Conservation (phyloP, 2,888 invertebrate genomes). For the Zygothrica quintamaculata region DNA sequence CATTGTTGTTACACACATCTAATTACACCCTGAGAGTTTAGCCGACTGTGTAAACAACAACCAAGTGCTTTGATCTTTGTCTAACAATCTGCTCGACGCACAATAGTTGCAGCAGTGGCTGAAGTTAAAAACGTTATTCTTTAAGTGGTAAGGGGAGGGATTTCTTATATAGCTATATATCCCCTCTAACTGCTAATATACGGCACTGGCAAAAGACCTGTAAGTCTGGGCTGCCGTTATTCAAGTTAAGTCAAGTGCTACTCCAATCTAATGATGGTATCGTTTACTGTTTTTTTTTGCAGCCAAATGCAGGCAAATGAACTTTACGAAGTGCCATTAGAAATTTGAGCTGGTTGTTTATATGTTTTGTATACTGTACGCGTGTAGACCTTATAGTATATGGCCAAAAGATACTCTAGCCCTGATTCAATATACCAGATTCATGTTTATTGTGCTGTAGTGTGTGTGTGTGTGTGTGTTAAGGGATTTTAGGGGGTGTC, state of each 20-base stretch:
- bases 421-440: not conserved
- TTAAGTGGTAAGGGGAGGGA: no score
- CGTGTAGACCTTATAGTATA: slow-evolving; percentile 67
- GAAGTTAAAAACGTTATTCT: not conserved
- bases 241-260: slow-evolving; percentile 34
- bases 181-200: no score
- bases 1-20: slow-evolving; percentile 30
- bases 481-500: slow-evolving; percentile 21
- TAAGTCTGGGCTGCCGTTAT: slow-evolving; percentile 10
- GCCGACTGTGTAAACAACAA: slow-evolving; percentile 73
- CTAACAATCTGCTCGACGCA: slow-evolving; percentile 46
- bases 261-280: slow-evolving; percentile 45
- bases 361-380: slow-evolving; percentile 25
- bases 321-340: slow-evolving; percentile 70
- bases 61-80: slow-evolving; percentile 55
- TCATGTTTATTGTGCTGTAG: not conserved
- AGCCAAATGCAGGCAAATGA: slow-evolving; percentile 64
- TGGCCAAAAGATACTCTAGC: slow-evolving; percentile 49
- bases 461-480: no score
- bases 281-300: slow-evolving; percentile 46
- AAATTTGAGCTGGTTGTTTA: slow-evolving; percentile 75
- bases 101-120: no score
- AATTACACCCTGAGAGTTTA: slow-evolving; percentile 72
- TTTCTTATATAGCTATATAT: no score
- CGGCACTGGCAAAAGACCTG: no score